Conservation (phyloP, 2,888 invertebrate genomes). For the Dorcus parallelipipedus region DNA sequence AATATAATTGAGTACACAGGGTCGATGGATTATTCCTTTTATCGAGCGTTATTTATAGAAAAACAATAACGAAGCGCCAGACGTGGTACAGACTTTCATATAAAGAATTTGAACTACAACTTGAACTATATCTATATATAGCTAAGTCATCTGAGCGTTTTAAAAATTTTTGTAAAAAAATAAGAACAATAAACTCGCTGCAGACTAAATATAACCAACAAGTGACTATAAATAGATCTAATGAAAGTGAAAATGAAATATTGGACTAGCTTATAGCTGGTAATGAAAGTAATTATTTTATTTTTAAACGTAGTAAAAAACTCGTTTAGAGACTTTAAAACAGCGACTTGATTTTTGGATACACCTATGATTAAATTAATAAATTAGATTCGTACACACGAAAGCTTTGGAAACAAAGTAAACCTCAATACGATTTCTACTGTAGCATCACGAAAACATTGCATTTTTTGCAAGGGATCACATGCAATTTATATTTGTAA, state of each 20-base stretch:
- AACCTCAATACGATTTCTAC: too few species aligned
- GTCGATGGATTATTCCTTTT: constrained; percentile 19
- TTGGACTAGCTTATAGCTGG: too few species aligned
- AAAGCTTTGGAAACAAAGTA: too few species aligned
- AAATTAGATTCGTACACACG: too few species aligned
- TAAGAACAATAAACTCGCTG: constrained; percentile 16
- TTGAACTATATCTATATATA: constrained; percentile 22
- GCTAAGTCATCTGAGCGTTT: constrained; percentile 6
- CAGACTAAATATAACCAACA: constrained; percentile 10
- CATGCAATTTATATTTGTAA: too few species aligned
- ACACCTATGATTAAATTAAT: too few species aligned
- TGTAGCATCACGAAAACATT: too few species aligned
- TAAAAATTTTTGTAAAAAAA: constrained; percentile 17
- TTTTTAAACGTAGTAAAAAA: too few species aligned
- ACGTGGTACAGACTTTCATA: background rate
- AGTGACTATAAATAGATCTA: background rate
- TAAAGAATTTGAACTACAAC: constrained; percentile 16
- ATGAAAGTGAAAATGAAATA: background rate
- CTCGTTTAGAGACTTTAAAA: too few species aligned
- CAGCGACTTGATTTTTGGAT: too few species aligned
- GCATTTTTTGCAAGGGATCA: too few species aligned
- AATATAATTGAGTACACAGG: constrained; percentile 24
- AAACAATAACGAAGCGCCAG: background rate
- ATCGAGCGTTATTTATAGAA: background rate
- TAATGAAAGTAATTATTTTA: too few species aligned